Conservation (phyloP, 1,140 invertebrate genomes). For the Bombus picipes region DNA sequence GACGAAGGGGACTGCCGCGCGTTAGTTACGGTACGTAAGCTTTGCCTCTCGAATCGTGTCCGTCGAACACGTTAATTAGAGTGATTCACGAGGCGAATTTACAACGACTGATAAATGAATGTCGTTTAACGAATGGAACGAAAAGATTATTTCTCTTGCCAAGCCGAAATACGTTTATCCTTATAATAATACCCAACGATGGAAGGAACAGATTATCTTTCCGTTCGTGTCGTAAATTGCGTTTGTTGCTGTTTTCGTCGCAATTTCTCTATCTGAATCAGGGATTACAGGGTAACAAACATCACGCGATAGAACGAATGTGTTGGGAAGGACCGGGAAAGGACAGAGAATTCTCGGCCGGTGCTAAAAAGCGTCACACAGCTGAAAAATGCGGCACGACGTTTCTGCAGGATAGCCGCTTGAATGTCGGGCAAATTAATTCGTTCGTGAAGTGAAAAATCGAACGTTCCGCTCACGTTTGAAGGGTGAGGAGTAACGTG, state of each 20-base stretch:
- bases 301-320: not conserved
- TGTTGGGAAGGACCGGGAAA: not conserved
- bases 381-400: slow-evolving; percentile 22
- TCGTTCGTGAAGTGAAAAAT: slow-evolving; percentile 45
- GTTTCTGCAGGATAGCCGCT: not conserved
- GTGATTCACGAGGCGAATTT: slow-evolving; percentile 59
- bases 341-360: not conserved
- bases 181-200: not conserved
- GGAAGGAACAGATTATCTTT: not conserved
- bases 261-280: not conserved
- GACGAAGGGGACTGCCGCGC: slow-evolving; percentile 54
- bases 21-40: slow-evolving; percentile 61
- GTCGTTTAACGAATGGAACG: slow-evolving; percentile 54
- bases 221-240: not conserved
- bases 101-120: slow-evolving; percentile 61
- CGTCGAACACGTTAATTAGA: slow-evolving; percentile 61
- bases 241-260: not conserved
- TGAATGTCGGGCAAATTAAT: slow-evolving; percentile 36
- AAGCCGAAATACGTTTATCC: not conserved
- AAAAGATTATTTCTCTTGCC: not conserved
- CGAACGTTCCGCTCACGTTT: slow-evolving; percentile 28
- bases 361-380: too few relatives aligned
- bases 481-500: not conserved
- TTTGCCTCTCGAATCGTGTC: slow-evolving; percentile 49
- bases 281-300: not conserved